phyloP scores from a whole-genome alignment of 2,888 invertebrate genomes.

The Eurytoma californica region DNA sequence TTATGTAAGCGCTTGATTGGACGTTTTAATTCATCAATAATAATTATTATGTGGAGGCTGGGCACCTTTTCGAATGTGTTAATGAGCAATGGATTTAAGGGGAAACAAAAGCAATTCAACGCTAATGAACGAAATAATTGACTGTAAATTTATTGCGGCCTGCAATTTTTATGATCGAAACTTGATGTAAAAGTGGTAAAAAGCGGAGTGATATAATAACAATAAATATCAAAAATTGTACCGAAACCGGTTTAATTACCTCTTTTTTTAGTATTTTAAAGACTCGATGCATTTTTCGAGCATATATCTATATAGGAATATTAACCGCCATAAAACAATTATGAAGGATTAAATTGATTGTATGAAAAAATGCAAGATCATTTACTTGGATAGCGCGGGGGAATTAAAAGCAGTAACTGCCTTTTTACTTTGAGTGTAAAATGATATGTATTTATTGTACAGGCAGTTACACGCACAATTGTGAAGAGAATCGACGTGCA shows the following conservation, averaged over 20 bases:
- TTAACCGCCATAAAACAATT: conserved; percentile 25
- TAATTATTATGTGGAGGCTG: too few relatives aligned
- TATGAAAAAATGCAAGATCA: neutral
- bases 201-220: conserved; percentile 29
- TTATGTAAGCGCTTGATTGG: too few relatives aligned
- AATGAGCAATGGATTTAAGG: neutral
- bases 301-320: conserved; percentile 25
- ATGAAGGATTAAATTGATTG: conserved; percentile 35
- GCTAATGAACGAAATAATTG: conserved; percentile 33
- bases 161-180: conserved; percentile 17
- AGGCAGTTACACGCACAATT: too few relatives aligned
- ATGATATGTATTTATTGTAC: conserved; percentile 11
- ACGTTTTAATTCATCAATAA: too few relatives aligned
- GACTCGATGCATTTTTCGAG: conserved; percentile 8
- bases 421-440: neutral
- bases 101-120: conserved; percentile 13
- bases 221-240: neutral
- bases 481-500: too few relatives aligned
- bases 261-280: neutral
- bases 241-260: conserved; percentile 34
- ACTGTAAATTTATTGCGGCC: conserved; percentile 21
- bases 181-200: conserved; percentile 33
- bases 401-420: conserved; percentile 3
- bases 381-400: neutral
- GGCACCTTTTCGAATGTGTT: neutral